phyloP scores from a whole-genome alignment of 2,888 invertebrate species.

The Drosophila dives region DNA sequence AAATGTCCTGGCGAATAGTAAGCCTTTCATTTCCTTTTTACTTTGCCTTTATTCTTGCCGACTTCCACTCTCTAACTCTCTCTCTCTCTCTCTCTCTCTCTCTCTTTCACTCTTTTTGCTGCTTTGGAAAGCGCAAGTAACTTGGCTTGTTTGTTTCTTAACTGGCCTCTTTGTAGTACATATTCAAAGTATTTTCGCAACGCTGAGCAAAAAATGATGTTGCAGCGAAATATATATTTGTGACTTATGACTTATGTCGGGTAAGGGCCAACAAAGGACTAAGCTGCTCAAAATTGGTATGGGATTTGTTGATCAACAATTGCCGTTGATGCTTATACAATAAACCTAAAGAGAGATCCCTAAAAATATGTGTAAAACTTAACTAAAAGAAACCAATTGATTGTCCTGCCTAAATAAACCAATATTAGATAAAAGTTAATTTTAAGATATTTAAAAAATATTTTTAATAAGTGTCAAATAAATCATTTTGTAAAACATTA shows the following conservation, averaged over 20 bases:
- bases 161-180: constrained; percentile 14
- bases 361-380: background rate
- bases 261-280: constrained; percentile 37
- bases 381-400: background rate
- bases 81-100: constrained; percentile 17
- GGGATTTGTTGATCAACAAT: constrained; percentile 33
- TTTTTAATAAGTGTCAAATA: background rate
- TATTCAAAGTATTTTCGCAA: constrained; percentile 45
- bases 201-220: constrained; percentile 48
- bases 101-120: constrained; percentile 10
- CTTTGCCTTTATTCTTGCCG: background rate
- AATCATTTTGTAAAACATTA: background rate
- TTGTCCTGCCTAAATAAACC: too few relatives aligned
- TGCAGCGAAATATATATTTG: constrained; percentile 68
- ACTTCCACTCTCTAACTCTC: constrained; percentile 1
- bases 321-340: constrained; percentile 3
- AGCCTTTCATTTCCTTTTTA: constrained; percentile 56
- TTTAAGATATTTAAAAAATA: background rate
- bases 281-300: constrained; percentile 34
- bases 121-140: constrained; percentile 44
- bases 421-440: background rate
- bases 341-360: background rate
- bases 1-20: constrained; percentile 73
- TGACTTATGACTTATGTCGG: constrained; percentile 62
- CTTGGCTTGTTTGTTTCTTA: constrained; percentile 52